Percentiles rank a stretch among this genome's conserved stretches.
These are phyloP conservation scores for Muscidifurax raptorellus DNA, from an alignment of 1,140 invertebrate genomes.

Conservation along the genomic window DNA sequence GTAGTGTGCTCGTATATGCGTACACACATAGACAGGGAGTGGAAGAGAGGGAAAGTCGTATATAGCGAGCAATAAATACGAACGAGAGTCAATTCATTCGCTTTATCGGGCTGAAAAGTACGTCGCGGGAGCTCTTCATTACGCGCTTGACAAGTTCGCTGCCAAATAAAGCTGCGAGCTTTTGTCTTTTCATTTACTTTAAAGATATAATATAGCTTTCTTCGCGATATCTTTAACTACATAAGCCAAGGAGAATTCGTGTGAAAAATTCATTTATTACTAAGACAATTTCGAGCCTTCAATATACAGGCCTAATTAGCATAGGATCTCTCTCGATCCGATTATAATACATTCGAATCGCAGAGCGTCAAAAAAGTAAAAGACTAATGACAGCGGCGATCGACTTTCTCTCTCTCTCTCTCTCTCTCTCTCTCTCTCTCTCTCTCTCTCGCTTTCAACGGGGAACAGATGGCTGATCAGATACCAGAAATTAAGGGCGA, in stretches of 20 bases:
- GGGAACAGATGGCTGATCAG: constrained; percentile 76
- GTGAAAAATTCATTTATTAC: constrained; percentile 21
- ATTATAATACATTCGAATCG: background rate
- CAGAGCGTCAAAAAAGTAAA: background rate
- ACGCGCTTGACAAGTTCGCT: constrained; percentile 51
- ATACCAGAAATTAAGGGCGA: constrained; percentile 74
- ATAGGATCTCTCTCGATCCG: too few relatives aligned
- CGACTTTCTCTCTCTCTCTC: background rate
- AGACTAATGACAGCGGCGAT: background rate
- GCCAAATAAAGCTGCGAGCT: constrained; percentile 38
- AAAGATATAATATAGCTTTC: too few relatives aligned
- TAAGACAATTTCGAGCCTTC: background rate
- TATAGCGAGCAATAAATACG: constrained; percentile 73
- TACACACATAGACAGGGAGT: constrained; percentile 50
- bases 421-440: background rate
- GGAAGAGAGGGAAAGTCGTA: constrained; percentile 69
- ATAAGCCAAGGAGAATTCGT: too few relatives aligned
- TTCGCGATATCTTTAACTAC: background rate
- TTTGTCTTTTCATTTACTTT: background rate
- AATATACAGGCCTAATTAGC: background rate
- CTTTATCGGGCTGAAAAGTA: constrained; percentile 46
- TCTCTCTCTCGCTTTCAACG: constrained; percentile 59
- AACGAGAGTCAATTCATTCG: constrained; percentile 68
- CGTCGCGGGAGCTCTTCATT: constrained; percentile 50
- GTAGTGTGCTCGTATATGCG: constrained; percentile 37